Percentiles rank a stretch among this genome's conserved stretches.
Conservation (phyloP, 2,797 vertebrate genomes). For the Carduelis carduelis region DNA sequence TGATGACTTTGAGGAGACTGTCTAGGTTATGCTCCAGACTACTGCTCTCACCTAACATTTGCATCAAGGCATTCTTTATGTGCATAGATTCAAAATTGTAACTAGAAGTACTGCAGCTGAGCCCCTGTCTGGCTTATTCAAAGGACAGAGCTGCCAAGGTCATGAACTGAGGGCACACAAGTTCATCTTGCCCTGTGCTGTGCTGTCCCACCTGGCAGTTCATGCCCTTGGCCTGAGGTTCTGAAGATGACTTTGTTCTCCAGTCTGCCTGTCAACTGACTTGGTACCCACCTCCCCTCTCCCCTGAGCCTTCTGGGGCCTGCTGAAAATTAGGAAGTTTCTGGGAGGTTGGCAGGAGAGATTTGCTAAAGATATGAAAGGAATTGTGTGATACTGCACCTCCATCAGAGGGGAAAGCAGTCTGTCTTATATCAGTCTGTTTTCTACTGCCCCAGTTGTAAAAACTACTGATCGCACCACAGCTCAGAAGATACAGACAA, state of each 20-base stretch:
- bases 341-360: not conserved
- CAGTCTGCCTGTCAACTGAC: too few relatives aligned
- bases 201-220: too few relatives aligned
- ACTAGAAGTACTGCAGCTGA: not conserved
- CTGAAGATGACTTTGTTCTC: not conserved
- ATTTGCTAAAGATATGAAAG: not conserved
- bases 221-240: accelerated
- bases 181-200: accelerated
- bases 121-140: not conserved
- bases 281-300: accelerated
- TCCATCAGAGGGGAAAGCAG: not conserved
- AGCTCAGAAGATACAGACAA: not conserved
- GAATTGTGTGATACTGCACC: not conserved
- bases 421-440: not conserved
- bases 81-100: accelerated
- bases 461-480: not conserved
- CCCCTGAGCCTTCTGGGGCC: not conserved
- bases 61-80: not conserved
- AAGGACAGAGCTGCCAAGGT: accelerated
- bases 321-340: not conserved
- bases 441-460: not conserved
- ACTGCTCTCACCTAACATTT: accelerated
- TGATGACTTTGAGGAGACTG: not conserved
- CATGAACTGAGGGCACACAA: not conserved
- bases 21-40: not conserved